Percentiles rank a stretch among this genome's conserved stretches.
Conservation (phyloP, 2,888 invertebrate species). For the Tuta absoluta region DNA sequence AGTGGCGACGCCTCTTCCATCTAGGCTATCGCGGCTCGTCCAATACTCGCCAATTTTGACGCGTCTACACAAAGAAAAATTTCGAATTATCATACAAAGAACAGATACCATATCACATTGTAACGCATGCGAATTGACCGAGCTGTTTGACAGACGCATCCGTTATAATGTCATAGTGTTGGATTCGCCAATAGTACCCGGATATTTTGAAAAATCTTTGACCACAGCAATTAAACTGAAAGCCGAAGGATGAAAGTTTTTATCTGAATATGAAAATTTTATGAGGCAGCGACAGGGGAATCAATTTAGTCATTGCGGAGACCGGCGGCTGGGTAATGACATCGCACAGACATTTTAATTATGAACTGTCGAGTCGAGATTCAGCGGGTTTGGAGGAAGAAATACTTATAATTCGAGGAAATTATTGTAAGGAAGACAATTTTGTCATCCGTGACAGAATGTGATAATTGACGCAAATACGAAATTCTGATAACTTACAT, state of each 20-base stretch:
- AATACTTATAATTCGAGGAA: neutral
- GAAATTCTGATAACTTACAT: too few species aligned
- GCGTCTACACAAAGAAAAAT: too few species aligned
- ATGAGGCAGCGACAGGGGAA: slow-evolving; percentile 59
- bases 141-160: too few species aligned
- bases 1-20: too few species aligned
- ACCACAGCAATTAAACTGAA: slow-evolving; percentile 20
- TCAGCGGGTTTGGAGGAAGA: slow-evolving; percentile 36
- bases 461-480: neutral
- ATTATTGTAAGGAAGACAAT: neutral
- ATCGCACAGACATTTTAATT: slow-evolving; percentile 76
- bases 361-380: slow-evolving; percentile 70
- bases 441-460: neutral
- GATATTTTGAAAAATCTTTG: too few species aligned
- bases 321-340: slow-evolving; percentile 62
- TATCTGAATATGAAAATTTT: slow-evolving; percentile 54
- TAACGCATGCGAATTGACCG: too few species aligned
- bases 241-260: slow-evolving; percentile 39
- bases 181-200: too few species aligned
- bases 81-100: too few species aligned
- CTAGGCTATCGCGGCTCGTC: too few species aligned
- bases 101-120: too few species aligned
- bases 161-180: too few species aligned
- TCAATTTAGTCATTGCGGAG: slow-evolving; percentile 72
- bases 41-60: too few species aligned